Conservation (phyloP, 2,888 invertebrate species). For the Hydrotaea cyrtoneurina region DNA sequence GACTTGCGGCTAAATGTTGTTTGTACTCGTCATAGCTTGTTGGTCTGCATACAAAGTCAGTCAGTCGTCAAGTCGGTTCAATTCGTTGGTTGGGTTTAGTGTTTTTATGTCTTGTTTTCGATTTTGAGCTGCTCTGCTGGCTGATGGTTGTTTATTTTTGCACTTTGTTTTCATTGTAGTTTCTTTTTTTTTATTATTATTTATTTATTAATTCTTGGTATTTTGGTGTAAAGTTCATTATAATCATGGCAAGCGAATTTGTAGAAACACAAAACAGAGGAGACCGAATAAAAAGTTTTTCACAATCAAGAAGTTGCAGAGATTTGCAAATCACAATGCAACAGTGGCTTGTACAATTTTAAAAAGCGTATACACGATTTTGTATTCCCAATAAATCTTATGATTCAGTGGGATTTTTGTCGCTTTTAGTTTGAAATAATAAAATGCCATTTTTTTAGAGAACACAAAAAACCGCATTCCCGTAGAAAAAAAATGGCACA, state of each 20-base stretch:
- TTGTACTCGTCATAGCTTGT: constrained; percentile 29
- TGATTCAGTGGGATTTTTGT: too few relatives aligned
- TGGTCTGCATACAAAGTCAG: constrained; percentile 52
- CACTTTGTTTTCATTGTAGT: constrained; percentile 44
- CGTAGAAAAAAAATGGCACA: too few relatives aligned
- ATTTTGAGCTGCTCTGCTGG: constrained; percentile 8
- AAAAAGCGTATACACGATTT: too few relatives aligned
- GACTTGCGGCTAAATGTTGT: constrained; percentile 44
- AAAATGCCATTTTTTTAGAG: too few relatives aligned
- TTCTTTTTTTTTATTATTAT: neutral
- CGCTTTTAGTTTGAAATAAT: too few relatives aligned
- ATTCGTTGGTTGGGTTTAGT: constrained; percentile 12
- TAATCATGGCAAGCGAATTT: constrained; percentile 35
- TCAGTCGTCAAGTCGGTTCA: neutral
- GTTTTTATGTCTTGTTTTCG: constrained; percentile 11
- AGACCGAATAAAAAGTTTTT: neutral
- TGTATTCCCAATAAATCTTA: too few relatives aligned
- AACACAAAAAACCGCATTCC: too few relatives aligned
- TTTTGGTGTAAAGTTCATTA: constrained; percentile 40
- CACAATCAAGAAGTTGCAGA: constrained; percentile 23
- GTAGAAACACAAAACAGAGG: neutral
- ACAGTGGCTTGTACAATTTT: too few relatives aligned
- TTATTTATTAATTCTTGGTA: constrained; percentile 46
- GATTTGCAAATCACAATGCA: neutral
- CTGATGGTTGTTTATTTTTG: constrained; percentile 24